Evolutionary conservation across 2,113 vertebrate genomes (phyloP).

Genomic region (Antigone vipio): DNA sequence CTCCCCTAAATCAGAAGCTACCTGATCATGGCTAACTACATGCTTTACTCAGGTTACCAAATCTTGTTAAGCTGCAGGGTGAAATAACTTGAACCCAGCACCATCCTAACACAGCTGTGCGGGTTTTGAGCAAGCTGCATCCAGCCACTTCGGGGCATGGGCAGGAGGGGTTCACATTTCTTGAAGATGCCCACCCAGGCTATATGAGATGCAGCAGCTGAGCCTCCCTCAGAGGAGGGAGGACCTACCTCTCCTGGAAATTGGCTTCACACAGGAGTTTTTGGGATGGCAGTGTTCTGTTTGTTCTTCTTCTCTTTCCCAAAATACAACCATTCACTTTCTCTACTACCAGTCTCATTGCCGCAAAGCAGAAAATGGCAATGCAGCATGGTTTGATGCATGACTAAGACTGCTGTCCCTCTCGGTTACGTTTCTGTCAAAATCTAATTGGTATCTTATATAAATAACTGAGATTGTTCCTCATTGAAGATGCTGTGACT

Average conservation of each 20-base stretch:
- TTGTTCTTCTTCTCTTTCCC: not conserved
- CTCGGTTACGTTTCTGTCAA: not conserved
- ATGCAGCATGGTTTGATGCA: not conserved
- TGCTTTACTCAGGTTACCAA: not conserved
- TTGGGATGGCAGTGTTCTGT: not conserved
- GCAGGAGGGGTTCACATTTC: not conserved
- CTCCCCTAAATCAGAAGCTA: not conserved
- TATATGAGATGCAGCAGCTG: not conserved
- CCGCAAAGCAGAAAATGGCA: not conserved
- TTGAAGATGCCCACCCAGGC: not conserved
- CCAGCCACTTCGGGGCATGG: accelerated
- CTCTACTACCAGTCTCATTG: not conserved
- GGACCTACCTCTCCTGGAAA: not conserved
- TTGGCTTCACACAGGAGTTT: not conserved
- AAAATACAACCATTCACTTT: not conserved
- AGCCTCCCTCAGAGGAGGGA: not conserved
- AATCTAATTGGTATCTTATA: not conserved
- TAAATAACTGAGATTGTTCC: not conserved
- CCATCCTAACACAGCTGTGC: not conserved
- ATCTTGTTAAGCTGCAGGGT: not conserved
- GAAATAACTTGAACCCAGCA: not conserved
- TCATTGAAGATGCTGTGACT: not conserved
- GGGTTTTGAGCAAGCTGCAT: not conserved
- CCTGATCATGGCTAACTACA: not conserved
- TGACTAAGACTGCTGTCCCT: not conserved